A percentile compares a stretch with the other conserved stretches of the same genome.
phyloP scores from a whole-genome alignment of 2,888 invertebrate genomes.

The Zygogramma bicolorata region DNA sequence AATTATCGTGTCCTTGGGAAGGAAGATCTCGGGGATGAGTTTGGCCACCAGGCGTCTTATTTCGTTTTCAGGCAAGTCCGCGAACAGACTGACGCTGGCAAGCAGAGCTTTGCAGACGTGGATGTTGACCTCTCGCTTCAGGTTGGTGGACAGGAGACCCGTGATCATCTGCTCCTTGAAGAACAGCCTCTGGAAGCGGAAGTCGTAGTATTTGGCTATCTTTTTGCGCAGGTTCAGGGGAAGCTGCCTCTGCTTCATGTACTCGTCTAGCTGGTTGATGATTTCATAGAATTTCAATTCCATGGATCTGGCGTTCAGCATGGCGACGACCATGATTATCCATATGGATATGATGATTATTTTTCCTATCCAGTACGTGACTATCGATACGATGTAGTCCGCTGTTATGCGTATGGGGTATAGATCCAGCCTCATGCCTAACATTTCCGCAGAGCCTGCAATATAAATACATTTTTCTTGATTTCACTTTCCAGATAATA shows the following conservation, averaged over 20 bases:
- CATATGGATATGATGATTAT: constrained; percentile 1
- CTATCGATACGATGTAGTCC: background rate
- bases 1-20: constrained; percentile 73
- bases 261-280: constrained; percentile 63
- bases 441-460: background rate
- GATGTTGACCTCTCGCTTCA: constrained; percentile 69
- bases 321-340: constrained; percentile 15
- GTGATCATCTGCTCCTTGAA: constrained; percentile 63
- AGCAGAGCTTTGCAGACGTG: constrained; percentile 71
- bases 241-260: constrained; percentile 62
- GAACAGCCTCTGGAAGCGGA: constrained; percentile 64
- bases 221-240: constrained; percentile 61
- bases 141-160: constrained; percentile 53
- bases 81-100: constrained; percentile 70
- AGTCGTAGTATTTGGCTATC: constrained; percentile 61
- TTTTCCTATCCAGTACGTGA: constrained; percentile 14
- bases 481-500: too few species aligned
- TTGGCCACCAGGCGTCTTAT: constrained; percentile 69
- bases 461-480: too few species aligned
- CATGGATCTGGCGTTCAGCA: constrained; percentile 38
- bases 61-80: constrained; percentile 66
- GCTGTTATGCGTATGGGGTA: background rate
- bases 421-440: background rate
- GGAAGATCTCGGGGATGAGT: constrained; percentile 71
- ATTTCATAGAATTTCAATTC: constrained; percentile 63